These are phyloP conservation scores for Brenthis hecate DNA, from an alignment of 2,888 invertebrate genomes.

Conservation along the genomic window DNA sequence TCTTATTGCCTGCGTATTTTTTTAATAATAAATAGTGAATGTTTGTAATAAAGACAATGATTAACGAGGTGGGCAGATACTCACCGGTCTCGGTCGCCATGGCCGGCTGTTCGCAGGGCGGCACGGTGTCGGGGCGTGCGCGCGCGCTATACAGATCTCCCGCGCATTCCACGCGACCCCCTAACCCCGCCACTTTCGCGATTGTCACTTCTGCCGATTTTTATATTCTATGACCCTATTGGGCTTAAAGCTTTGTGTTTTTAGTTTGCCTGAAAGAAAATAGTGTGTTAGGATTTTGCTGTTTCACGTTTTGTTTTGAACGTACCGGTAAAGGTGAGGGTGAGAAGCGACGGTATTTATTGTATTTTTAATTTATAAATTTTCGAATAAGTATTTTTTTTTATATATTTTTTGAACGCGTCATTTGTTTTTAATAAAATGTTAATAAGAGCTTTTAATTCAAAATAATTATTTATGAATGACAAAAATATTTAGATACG, in stretches of 20 bases:
- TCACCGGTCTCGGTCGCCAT: slow-evolving; percentile 81
- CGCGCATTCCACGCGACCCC: slow-evolving; percentile 77
- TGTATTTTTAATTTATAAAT: background rate
- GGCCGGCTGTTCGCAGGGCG: slow-evolving; percentile 78
- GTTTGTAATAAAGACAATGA: slow-evolving; percentile 30
- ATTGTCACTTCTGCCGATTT: slow-evolving; percentile 51
- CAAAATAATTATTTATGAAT: no score
- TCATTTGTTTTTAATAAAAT: no score
- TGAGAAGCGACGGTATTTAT: slow-evolving; percentile 24
- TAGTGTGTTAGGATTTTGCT: slow-evolving; percentile 6
- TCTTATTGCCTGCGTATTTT: background rate
- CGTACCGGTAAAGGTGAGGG: background rate
- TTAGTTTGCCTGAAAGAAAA: slow-evolving; percentile 37
- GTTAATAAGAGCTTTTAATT: no score
- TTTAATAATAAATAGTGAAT: slow-evolving; percentile 13
- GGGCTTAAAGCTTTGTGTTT: slow-evolving; percentile 37
- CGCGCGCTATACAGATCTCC: slow-evolving; percentile 76
- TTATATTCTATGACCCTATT: slow-evolving; percentile 33
- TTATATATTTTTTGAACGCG: no score
- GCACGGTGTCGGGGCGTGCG: slow-evolving; percentile 76
- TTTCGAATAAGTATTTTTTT: no score
- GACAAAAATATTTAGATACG: no score
- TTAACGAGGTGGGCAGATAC: slow-evolving; percentile 43
- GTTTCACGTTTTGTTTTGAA: background rate
- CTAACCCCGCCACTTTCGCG: slow-evolving; percentile 72